Evolutionary conservation across 2,113 vertebrate genomes (phyloP), one percentile per base, ranked within the genome.

Genomic region (Platycercus adscitus): DNA sequence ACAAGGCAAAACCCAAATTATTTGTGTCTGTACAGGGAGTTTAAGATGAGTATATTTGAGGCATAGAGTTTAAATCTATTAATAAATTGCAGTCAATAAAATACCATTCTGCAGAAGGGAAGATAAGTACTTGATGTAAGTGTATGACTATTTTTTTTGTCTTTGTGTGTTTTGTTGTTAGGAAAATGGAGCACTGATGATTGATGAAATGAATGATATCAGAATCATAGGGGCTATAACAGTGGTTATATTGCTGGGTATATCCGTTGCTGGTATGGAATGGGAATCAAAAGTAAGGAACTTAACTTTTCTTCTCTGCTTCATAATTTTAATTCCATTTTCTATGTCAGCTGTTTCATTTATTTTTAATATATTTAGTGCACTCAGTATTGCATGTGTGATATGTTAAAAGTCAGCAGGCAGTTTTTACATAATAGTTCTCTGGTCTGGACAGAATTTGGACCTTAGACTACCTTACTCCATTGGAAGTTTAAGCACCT

Each of bases 231-330:
- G 99, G 44, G 99, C 99, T 93, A 99, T 99, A 92, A 99, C 99
- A 1, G 98, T 99, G 10, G 98, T 99, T 49, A 64, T 99, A 41
- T 98, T 99, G 19, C 96, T 99, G 63, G 99, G 99, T 12, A 99
- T 99, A 96, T 99, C 99, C 2, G 98, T 99, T 66, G 99, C 99
- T 52, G 99, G 99, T 90, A 99, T 99, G 99, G 99, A 99, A 71
- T 99, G 99, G 99, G 99, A 99, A 97, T 99, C 99, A 75, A 99
- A 99, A 98, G 99, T 99, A 98, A 98, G 98, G 88, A 96, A 60
- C 24, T 71, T 6, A 17, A 18, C 0, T 84, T 65, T 24, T 44
- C 6, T 52, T 71, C 17, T 52, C 4, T 85, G 10, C 33, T 44
- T 88, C 9, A 21, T 71, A 39, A 71, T 76, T 79, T 46, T 87